Conservation (phyloP, 2,888 invertebrate genomes). For the Philereme transversata region DNA sequence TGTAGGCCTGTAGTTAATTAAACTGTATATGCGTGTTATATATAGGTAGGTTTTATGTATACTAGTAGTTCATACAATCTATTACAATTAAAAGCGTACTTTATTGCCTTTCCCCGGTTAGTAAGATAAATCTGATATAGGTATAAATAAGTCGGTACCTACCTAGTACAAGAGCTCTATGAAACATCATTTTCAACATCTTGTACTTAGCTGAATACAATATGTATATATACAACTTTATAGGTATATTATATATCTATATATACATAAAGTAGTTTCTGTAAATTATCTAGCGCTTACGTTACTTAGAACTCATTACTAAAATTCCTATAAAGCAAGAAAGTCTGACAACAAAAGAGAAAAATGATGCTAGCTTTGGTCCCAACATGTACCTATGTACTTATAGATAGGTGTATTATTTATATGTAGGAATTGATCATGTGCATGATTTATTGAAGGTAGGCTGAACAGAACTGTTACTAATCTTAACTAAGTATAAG, state of each 20-base stretch:
- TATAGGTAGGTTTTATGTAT: too few species aligned
- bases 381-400: constrained; percentile 42
- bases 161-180: constrained; percentile 16
- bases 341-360: constrained; percentile 32
- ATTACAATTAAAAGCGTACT: constrained; percentile 86
- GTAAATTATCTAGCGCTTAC: constrained; percentile 4
- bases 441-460: constrained; percentile 9
- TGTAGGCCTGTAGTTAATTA: constrained; percentile 27
- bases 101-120: constrained; percentile 88
- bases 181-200: neutral
- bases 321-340: constrained; percentile 17
- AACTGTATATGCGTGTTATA: neutral
- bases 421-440: constrained; percentile 18
- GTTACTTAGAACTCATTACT: constrained; percentile 7
- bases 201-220: too few species aligned
- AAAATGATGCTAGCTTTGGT: constrained; percentile 62
- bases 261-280: too few species aligned
- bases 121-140: constrained; percentile 56
- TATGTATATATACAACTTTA: too few species aligned
- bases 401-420: constrained; percentile 38
- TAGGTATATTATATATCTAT: too few species aligned
- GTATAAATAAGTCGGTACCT: constrained; percentile 18
- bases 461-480: constrained; percentile 29
- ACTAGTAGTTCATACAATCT: constrained; percentile 46
- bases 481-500: constrained; percentile 69